These are phyloP conservation scores for Pseudomyrmex sp. DNA, from an alignment of 1,140 invertebrate genomes.

Conservation along the genomic window DNA sequence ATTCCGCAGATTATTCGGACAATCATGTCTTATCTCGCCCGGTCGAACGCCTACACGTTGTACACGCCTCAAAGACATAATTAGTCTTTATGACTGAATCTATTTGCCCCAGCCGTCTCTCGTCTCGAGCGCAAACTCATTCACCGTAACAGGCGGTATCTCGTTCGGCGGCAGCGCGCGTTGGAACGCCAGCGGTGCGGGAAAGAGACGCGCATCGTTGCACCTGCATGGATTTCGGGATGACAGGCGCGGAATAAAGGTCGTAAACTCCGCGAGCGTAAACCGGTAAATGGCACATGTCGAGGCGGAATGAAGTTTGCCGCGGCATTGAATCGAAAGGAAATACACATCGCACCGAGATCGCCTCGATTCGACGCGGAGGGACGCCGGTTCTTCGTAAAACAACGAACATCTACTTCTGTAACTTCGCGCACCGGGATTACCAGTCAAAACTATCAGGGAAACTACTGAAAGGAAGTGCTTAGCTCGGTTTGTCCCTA, in stretches of 20 bases:
- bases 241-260: conserved; percentile 43
- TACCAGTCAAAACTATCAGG: conserved; percentile 28
- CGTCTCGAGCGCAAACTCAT: not conserved
- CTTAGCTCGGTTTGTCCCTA: conserved; percentile 12
- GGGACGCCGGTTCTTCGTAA: conserved; percentile 68
- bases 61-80: not conserved
- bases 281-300: conserved; percentile 64
- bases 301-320: conserved; percentile 52
- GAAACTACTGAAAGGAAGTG: not conserved
- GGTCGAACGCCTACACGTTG: not conserved
- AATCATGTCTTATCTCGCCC: not conserved
- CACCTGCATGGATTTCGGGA: conserved; percentile 24
- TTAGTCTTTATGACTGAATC: conserved; percentile 30
- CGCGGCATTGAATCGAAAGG: conserved; percentile 48
- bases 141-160: conserved; percentile 8
- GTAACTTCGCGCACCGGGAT: conserved; percentile 5
- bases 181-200: no score
- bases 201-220: not conserved
- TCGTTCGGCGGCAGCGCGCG: not conserved
- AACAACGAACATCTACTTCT: conserved; percentile 49
- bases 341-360: not conserved
- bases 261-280: conserved; percentile 70
- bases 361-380: conserved; percentile 35
- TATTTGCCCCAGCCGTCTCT: not conserved
- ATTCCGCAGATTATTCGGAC: not conserved